Evolutionary conservation across 2,113 vertebrate species (phyloP), one percentile per base, ranked within the genome.

Genomic region (Leucoraja erinaceus): DNA sequence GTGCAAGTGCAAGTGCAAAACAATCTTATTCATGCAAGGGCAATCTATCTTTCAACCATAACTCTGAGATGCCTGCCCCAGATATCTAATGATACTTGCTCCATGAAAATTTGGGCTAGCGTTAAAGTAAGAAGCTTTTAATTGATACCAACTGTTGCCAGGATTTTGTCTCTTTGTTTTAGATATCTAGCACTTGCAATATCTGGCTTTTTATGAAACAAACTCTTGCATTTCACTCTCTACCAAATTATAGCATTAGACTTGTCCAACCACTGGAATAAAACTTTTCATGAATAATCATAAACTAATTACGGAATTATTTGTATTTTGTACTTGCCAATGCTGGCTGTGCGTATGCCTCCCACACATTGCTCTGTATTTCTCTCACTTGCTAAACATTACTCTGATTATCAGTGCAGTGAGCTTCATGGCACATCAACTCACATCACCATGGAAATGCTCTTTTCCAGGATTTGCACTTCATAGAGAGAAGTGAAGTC

Each of bases 221-320:
- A 86, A n/a, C 4, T 16, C 28, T 63, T 31, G 12, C 5, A 31
- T 63, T 86, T 63, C 83, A 88, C 28, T 88, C 61, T 88, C 56
- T 63, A n/a, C 83, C n/a, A 63, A 63, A 91, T 70, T 72, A 38
- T 47, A 14, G 33, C 47, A 20, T 28, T 72, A 14, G 3, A 14
- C 33, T 91, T 91, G 90, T 74, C 68, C 90, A 54, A 66, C 90
- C 90, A 72, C 38, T 54, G 66, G 38, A 72, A 91, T 91, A 74
- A 91, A 12, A 47, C 38, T 74, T 68, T 91, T 47, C 90, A 70
- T 90, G 90, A 91, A 91, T 72, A 91, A 91, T 91, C 90, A 91
- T 91, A 91, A 91, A 47, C 68, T 72, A 74, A 91, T 91, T 91
- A 91, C 25, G n/a, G 66, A 66, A 88, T 88, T 70, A 91, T 47